Evolutionary conservation across 2,888 invertebrate species (phyloP).

Genomic region (Agonopterix arenella): DNA sequence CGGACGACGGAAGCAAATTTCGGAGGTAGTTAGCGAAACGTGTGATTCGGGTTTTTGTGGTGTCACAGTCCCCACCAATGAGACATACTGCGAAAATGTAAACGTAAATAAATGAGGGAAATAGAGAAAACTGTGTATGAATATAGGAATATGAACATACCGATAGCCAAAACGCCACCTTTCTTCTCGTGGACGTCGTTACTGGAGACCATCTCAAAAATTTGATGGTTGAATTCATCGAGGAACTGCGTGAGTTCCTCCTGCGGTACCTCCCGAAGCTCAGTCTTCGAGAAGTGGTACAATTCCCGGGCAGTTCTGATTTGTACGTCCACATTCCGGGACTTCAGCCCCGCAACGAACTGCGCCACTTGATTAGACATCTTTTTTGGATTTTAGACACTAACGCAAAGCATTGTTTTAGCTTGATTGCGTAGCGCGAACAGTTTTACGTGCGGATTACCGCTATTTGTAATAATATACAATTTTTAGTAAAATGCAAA

Average conservation of each 20-base stretch:
- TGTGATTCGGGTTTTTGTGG: slow-evolving; percentile 91
- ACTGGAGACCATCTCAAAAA: slow-evolving; percentile 97
- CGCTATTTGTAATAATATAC: not conserved
- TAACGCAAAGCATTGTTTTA: not conserved
- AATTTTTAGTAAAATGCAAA: not conserved
- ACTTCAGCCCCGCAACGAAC: slow-evolving; percentile 92
- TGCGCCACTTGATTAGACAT: slow-evolving; percentile 81
- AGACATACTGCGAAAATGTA: slow-evolving; percentile 84
- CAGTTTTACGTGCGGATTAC: too few species aligned
- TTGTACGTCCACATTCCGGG: slow-evolving; percentile 89
- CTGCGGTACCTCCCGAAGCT: slow-evolving; percentile 90
- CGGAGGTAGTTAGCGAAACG: slow-evolving; percentile 95
- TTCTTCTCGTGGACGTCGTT: slow-evolving; percentile 95
- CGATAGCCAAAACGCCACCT: slow-evolving; percentile 96
- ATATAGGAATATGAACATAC: slow-evolving; percentile 47
- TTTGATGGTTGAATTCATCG: slow-evolving; percentile 96
- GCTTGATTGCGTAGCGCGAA: not conserved
- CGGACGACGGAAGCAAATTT: slow-evolving; percentile 92
- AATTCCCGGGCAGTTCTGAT: slow-evolving; percentile 92
- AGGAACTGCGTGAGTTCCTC: slow-evolving; percentile 94
- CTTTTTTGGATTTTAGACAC: slow-evolving; percentile 11
- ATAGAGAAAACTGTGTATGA: not conserved
- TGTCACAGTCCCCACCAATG: slow-evolving; percentile 95
- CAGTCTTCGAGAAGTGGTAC: slow-evolving; percentile 93
- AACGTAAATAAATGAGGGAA: not conserved